Base-by-base conservation (phyloP, 2,888 invertebrate species). In the Watsonalla cultraria region DNA sequence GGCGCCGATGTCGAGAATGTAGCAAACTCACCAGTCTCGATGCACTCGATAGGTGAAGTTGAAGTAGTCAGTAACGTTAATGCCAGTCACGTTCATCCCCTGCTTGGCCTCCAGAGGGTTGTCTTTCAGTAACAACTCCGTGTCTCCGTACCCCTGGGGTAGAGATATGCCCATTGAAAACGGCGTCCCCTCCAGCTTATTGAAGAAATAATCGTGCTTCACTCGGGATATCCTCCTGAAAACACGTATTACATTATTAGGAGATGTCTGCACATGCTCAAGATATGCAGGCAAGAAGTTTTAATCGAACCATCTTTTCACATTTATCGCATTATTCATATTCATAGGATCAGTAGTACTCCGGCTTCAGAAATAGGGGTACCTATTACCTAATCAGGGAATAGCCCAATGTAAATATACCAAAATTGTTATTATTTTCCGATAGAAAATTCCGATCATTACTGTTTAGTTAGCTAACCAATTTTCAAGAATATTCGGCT, bases 121-220 rank as follows among this genome's bases (percentile, higher is more conserved):
- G 70, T 97, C 95, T 53, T 94, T 95, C 6, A 97, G 95, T 80
- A 95, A 86, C 51, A 95, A 92, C 78, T 94, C 94, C 53, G 94
- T 94, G 69, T 94, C 93, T 14, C 96, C 98, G 74, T 97, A 97
- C 0, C 91, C 92, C 67, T 94, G 93, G 0, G 98, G 97, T 64
- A 97, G 84, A 0, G 95, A 96, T 57, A 98, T 93, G 0, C 96
- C 97, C 78, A 98, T 91, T 0, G 96, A 95, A 80, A 97, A 98
- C 0, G 97, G 97, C 0, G 97, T 97, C 47, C 94, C 94, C n/a
- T 93, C 92, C 47, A 98, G 83, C 45, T 95, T 94, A 9, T 95
- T 94, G 80, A 93, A 97, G 84, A 95, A 97, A 78, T 97, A 98
- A 78, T 97, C 94, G 72, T 96, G 94, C 60, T 93, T 92, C 68